Base-by-base conservation (phyloP, 2,888 invertebrate species). In the Athripsodes cinereus region DNA sequence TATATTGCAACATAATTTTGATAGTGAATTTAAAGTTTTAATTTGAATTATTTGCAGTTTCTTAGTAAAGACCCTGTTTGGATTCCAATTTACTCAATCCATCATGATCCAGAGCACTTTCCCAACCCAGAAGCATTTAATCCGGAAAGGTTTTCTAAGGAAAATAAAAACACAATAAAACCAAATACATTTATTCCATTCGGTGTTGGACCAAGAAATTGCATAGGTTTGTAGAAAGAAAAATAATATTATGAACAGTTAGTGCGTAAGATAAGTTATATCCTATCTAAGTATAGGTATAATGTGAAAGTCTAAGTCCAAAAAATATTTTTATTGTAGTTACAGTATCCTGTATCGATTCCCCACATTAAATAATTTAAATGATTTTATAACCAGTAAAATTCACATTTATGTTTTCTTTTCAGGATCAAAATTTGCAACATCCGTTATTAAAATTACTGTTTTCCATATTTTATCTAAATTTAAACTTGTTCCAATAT, bases 201-300 rank as follows among this genome's bases (percentile, higher is more conserved):
- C 54, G 72, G 72, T 8, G 22, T 67, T 0, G 72, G 71, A 0
- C 70, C 69, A 0, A 65, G 70, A 44, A 68, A 66, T 55, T 73
- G 71, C 52, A 67, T 73, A 49, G 72, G 69, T 34, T 65, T n/a
- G 10, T 13, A 26, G 3, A n/a, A n/a, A n/a, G n/a, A n/a, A n/a
- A n/a, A n/a, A n/a, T n/a, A n/a, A n/a, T n/a, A n/a, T n/a, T n/a
- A n/a, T n/a, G n/a, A n/a, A n/a, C n/a, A n/a, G n/a, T n/a, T n/a
- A n/a, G n/a, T n/a, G n/a, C n/a, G n/a, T n/a, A n/a, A n/a, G n/a
- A n/a, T n/a, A n/a, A n/a, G n/a, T n/a, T n/a, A n/a, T n/a, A n/a
- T n/a, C n/a, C n/a, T n/a, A n/a, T n/a, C n/a, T n/a, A n/a, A n/a
- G n/a, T n/a, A n/a, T n/a, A n/a, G n/a, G n/a, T n/a, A n/a, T n/a